Base-by-base conservation (phyloP, 2,797 vertebrate genomes). In the Lates japonicus region DNA sequence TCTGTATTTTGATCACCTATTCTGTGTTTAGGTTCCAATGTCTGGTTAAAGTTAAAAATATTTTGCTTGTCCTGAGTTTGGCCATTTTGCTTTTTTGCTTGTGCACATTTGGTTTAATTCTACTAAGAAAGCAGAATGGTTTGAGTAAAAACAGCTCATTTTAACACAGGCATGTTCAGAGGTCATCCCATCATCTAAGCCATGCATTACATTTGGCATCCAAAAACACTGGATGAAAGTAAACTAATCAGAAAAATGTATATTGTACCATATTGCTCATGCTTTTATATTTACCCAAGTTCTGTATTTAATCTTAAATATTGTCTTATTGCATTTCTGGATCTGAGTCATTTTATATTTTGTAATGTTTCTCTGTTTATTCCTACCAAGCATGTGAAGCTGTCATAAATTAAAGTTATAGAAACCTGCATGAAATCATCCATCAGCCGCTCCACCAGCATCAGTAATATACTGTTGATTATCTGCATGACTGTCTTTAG, bases 71-170 rank as follows among this genome's bases (percentile, higher is more conserved):
- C 35, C 0, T 60, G n/a, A 51, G 37, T 70, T 52, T 69, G 46
- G 17, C 1, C 20, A 42, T n/a, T 65, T 70, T 19, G 3, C 12
- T 49, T 33, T 63, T 54, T 60, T 8, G 20, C 13, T 55, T 17
- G 31, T 17, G 17, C 8, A 25, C 5, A 39, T 46, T 44, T 59
- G n/a, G 1, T 41, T 62, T n/a, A 42, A 42, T 69, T 57, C 72
- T 42, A 22, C 35, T 33, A 17, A 31, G 55, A 33, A 49, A 46
- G 29, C 48, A 51, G 35, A 17, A 46, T 51, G 65, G 17, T 77
- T 70, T 75, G 46, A 73, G 64, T 62, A 11, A 67, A 77, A 82
- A 57, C 22, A n/a, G 37, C 29, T 17, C 5, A 17, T 25, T 29
- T 41, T 13, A 41, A 39, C 19, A 63, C 52, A 51, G 25, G 12